A percentile compares a stretch with the other conserved stretches of the same genome.
phyloP scores from a whole-genome alignment of 2,113 vertebrate genomes.

The Hypocryptadius cinnamomeus region DNA sequence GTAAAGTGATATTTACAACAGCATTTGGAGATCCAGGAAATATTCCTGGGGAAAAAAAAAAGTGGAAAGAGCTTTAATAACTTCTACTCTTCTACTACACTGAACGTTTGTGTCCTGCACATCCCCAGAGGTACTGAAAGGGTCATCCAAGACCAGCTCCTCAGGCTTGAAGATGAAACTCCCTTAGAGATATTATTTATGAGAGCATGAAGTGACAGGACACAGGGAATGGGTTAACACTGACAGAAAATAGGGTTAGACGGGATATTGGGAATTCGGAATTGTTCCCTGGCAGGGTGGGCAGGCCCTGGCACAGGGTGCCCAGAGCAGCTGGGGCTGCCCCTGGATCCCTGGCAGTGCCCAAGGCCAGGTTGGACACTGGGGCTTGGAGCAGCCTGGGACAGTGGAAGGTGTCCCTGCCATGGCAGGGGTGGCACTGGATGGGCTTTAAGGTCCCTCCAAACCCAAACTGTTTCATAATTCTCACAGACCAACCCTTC shows the following conservation, averaged over 20 bases:
- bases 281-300: background rate
- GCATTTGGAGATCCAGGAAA: slow-evolving; percentile 20
- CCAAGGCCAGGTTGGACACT: background rate
- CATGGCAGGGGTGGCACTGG: background rate
- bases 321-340: background rate
- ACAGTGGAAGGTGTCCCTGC: background rate
- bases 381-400: background rate
- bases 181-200: background rate
- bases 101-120: background rate
- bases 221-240: background rate
- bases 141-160: background rate
- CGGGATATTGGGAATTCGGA: background rate
- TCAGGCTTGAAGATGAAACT: background rate
- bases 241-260: rapidly evolving
- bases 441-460: rapidly evolving
- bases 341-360: background rate
- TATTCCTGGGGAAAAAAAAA: background rate
- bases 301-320: background rate
- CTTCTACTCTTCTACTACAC: background rate
- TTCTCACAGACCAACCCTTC: background rate
- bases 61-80: background rate
- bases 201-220: background rate
- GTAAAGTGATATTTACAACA: slow-evolving; percentile 65
- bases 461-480: rapidly evolving
- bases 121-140: background rate